Conservation (phyloP, 1,140 invertebrate genomes). For the Drosophila erecta region DNA sequence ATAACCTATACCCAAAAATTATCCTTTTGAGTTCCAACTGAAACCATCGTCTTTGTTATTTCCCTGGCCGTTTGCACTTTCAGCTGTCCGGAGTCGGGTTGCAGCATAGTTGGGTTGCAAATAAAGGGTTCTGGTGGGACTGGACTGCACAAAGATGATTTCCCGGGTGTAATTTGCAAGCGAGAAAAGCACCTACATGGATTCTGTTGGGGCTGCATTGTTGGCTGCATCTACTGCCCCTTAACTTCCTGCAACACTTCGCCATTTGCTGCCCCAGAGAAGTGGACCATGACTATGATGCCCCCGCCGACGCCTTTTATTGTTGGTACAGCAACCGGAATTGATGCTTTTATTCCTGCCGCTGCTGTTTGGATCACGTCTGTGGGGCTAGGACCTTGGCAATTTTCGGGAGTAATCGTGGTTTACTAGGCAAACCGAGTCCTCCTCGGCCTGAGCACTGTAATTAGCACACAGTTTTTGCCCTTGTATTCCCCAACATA, state of each 20-base stretch:
- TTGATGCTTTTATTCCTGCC: conserved; percentile 22
- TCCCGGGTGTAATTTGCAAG: conserved; percentile 77
- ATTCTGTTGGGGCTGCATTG: conserved; percentile 41
- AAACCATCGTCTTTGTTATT: no score
- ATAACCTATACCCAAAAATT: no score
- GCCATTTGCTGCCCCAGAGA: conserved; percentile 63
- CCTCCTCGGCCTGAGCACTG: conserved; percentile 21
- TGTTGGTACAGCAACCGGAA: conserved; percentile 66
- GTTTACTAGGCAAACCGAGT: neutral
- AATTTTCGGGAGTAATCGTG: conserved; percentile 13
- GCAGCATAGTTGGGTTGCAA: no score
- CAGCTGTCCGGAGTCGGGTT: no score
- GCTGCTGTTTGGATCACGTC: conserved; percentile 13
- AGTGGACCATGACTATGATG: conserved; percentile 53
- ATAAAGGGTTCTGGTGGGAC: no score
- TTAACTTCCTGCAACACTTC: conserved; percentile 51
- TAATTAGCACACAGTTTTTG: conserved; percentile 56
- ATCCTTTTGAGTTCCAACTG: no score
- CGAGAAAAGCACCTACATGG: conserved; percentile 68
- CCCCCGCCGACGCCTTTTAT: conserved; percentile 59
- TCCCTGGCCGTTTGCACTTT: no score
- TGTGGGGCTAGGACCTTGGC: conserved; percentile 6
- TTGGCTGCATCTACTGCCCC: conserved; percentile 67
- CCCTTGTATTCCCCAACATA: conserved; percentile 18
- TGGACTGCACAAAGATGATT: conserved; percentile 72